Conservation (phyloP, 2,888 invertebrate genomes). For the Campoplex capitator region DNA sequence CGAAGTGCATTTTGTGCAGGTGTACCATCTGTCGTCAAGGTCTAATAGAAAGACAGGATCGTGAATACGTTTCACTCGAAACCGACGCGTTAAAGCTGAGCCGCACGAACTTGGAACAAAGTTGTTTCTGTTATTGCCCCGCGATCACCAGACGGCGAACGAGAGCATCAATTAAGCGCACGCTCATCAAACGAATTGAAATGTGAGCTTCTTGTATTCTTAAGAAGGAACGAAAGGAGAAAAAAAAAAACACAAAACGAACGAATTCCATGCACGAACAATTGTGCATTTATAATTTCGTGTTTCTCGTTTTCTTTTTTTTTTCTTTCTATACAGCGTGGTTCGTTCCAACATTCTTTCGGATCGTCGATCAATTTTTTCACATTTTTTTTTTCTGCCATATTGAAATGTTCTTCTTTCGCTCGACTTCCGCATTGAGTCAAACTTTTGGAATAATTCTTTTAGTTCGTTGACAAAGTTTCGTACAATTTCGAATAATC, state of each 20-base stretch:
- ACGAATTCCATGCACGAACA: too few species aligned
- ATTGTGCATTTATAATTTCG: neutral
- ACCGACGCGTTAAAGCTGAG: slow-evolving; percentile 15
- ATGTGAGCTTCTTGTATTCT: slow-evolving; percentile 5
- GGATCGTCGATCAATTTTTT: neutral
- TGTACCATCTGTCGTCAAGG: slow-evolving; percentile 66
- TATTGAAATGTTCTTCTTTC: neutral
- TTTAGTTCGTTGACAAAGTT: neutral
- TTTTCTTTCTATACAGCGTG: neutral
- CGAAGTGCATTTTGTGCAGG: slow-evolving; percentile 45
- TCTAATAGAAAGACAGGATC: slow-evolving; percentile 27
- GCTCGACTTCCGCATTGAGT: neutral
- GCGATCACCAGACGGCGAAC: slow-evolving; percentile 35
- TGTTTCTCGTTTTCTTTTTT: neutral
- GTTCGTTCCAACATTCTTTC: neutral
- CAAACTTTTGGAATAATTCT: neutral
- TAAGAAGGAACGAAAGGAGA: neutral
- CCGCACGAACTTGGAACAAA: slow-evolving; percentile 9
- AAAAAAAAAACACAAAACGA: too few species aligned
- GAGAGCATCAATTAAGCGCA: slow-evolving; percentile 52
- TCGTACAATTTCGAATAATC: neutral
- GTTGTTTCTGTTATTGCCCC: slow-evolving; percentile 54
- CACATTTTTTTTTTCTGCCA: neutral
- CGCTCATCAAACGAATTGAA: slow-evolving; percentile 48
- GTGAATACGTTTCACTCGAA: slow-evolving; percentile 42